phyloP scores from a whole-genome alignment of 2,888 invertebrate species.

The Polia nebulosa region DNA sequence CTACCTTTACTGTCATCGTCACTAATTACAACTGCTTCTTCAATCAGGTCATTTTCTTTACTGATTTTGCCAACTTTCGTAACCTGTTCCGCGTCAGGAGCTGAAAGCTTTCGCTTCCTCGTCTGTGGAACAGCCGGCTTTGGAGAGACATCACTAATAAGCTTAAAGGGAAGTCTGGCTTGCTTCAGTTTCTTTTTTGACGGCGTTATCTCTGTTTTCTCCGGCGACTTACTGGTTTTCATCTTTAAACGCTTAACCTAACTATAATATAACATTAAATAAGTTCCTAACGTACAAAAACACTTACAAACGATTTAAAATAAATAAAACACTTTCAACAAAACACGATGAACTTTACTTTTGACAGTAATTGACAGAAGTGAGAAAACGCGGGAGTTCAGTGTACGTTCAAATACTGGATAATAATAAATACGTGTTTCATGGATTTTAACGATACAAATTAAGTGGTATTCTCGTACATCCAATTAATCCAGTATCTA shows the following conservation, averaged over 20 bases:
- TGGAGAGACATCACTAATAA: slow-evolving; percentile 86
- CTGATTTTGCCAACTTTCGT: slow-evolving; percentile 84
- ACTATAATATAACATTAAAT: slow-evolving; percentile 60
- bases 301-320: slow-evolving; percentile 51
- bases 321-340: slow-evolving; percentile 68
- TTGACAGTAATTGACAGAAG: slow-evolving; percentile 71
- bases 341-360: slow-evolving; percentile 73
- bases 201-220: slow-evolving; percentile 82
- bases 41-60: slow-evolving; percentile 80
- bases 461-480: not conserved
- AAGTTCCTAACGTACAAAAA: slow-evolving; percentile 36
- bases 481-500: not conserved
- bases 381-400: slow-evolving; percentile 83
- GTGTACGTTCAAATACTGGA: slow-evolving; percentile 51
- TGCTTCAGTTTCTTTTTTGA: slow-evolving; percentile 92
- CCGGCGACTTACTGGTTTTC: slow-evolving; percentile 84
- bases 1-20: slow-evolving; percentile 83
- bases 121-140: slow-evolving; percentile 75
- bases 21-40: slow-evolving; percentile 81
- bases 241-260: slow-evolving; percentile 70
- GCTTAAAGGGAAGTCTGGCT: slow-evolving; percentile 92
- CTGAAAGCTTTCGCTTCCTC: slow-evolving; percentile 87
- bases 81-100: slow-evolving; percentile 77
- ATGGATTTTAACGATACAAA: not conserved
- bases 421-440: not conserved